phyloP scores from a whole-genome alignment of 2,888 invertebrate species.

The Melolontha melolontha region DNA sequence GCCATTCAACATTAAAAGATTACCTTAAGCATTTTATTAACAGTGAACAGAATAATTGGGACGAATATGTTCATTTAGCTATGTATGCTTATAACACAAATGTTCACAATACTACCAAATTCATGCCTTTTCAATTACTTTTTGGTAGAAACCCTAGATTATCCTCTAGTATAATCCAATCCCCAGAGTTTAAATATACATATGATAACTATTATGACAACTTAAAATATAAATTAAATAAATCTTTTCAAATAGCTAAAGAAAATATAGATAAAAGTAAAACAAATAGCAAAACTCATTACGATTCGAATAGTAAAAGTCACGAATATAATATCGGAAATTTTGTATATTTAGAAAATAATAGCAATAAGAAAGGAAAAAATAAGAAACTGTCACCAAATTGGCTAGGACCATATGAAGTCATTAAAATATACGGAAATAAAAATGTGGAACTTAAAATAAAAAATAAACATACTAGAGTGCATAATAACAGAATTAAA shows the following conservation, averaged over 20 bases:
- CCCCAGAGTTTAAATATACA: slow-evolving; percentile 51
- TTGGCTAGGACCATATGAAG: slow-evolving; percentile 27
- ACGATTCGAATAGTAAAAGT: slow-evolving; percentile 22
- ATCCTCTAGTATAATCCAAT: slow-evolving; percentile 45
- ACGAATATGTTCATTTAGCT: slow-evolving; percentile 53
- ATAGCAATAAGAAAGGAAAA: not conserved
- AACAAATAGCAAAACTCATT: slow-evolving; percentile 44
- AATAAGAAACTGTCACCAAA: slow-evolving; percentile 23
- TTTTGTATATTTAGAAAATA: slow-evolving; percentile 21
- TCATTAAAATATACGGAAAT: not conserved
- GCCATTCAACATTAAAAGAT: slow-evolving; percentile 55
- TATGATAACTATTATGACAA: slow-evolving; percentile 50
- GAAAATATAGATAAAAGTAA: slow-evolving; percentile 49
- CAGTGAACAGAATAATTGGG: slow-evolving; percentile 55
- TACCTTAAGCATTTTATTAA: slow-evolving; percentile 55
- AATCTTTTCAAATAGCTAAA: slow-evolving; percentile 49
- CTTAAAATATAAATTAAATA: slow-evolving; percentile 48
- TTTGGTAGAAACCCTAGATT: slow-evolving; percentile 48
- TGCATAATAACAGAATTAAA: slow-evolving; percentile 18
- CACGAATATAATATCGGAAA: slow-evolving; percentile 4
- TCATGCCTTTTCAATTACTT: slow-evolving; percentile 50
- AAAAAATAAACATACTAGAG: slow-evolving; percentile 7
- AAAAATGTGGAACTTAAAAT: slow-evolving; percentile 18
- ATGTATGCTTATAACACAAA: slow-evolving; percentile 53
- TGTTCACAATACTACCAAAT: slow-evolving; percentile 51